Conservation (phyloP, 2,888 invertebrate genomes). For the Nebria salina region DNA sequence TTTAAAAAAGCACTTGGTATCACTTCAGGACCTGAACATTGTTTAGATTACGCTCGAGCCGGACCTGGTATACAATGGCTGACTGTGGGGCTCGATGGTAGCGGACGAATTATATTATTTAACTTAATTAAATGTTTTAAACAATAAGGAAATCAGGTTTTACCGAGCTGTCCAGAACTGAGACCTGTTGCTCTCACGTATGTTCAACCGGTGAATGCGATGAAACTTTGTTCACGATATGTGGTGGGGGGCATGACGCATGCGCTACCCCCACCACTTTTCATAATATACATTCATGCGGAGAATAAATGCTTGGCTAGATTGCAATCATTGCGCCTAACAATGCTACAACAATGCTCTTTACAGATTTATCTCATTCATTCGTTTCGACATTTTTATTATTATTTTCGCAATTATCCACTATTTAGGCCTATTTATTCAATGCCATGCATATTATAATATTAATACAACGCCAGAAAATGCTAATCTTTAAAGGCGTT, state of each 20-base stretch:
- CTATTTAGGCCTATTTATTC: too few species aligned
- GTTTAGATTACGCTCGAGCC: neutral
- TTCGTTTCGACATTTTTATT: too few species aligned
- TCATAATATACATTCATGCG: neutral
- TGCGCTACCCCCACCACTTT: constrained; percentile 7
- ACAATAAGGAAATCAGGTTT: constrained; percentile 28
- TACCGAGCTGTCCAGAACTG: constrained; percentile 5
- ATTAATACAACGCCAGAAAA: too few species aligned
- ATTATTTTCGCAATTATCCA: too few species aligned
- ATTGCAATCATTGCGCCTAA: too few species aligned
- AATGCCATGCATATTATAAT: too few species aligned
- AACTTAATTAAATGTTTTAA: constrained; percentile 25
- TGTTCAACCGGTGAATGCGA: constrained; percentile 36
- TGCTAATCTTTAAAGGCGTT: too few species aligned
- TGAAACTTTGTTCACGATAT: constrained; percentile 2
- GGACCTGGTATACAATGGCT: neutral
- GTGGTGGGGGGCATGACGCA: constrained; percentile 20
- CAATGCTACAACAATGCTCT: too few species aligned
- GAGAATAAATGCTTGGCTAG: neutral
- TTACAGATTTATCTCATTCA: too few species aligned
- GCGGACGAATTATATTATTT: constrained; percentile 1
- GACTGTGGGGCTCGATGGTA: neutral
- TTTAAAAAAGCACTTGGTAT: constrained; percentile 9
- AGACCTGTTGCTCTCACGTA: constrained; percentile 32
- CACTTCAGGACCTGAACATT: constrained; percentile 1